A percentile compares a stretch with the other conserved stretches of the same genome.
Conservation (phyloP, 1,140 invertebrate genomes). For the Lepidurus arcticus region DNA sequence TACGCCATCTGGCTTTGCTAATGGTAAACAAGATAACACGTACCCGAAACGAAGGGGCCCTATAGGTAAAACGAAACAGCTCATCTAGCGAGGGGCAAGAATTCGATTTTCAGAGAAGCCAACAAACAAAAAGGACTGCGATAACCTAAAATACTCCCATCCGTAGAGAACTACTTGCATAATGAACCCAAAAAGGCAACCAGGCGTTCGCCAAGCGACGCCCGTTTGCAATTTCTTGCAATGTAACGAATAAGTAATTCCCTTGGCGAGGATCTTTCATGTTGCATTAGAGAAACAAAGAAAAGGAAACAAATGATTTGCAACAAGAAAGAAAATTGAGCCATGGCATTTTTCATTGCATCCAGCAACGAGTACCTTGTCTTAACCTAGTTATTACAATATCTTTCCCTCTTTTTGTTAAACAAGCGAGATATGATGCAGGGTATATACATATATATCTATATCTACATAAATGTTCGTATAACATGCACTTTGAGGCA, state of each 20-base stretch:
- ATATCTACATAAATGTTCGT: background rate
- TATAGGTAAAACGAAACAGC: background rate
- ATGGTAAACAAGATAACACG: too few species aligned
- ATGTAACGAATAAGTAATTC: background rate
- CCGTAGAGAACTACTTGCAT: conserved; percentile 6
- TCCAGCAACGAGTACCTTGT: conserved; percentile 18
- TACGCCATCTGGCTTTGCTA: too few species aligned
- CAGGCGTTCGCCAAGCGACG: background rate
- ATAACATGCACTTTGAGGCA: background rate
- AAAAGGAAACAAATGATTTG: background rate
- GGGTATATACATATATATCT: background rate
- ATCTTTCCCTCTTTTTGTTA: conserved; percentile 2
- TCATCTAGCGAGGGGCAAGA: background rate
- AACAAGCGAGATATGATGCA: background rate
- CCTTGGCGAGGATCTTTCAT: background rate
- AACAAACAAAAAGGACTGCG: background rate
- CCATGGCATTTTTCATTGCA: background rate
- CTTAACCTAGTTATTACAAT: conserved; percentile 9
- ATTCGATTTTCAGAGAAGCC: background rate
- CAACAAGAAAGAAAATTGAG: background rate
- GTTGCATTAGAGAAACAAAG: background rate
- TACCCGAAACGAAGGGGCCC: too few species aligned
- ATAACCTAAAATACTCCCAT: conserved; percentile 14
- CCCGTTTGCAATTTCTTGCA: background rate
- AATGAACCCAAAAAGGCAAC: background rate